Conservation (phyloP, 2,113 vertebrate genomes). For the Rutilus rutilus region DNA sequence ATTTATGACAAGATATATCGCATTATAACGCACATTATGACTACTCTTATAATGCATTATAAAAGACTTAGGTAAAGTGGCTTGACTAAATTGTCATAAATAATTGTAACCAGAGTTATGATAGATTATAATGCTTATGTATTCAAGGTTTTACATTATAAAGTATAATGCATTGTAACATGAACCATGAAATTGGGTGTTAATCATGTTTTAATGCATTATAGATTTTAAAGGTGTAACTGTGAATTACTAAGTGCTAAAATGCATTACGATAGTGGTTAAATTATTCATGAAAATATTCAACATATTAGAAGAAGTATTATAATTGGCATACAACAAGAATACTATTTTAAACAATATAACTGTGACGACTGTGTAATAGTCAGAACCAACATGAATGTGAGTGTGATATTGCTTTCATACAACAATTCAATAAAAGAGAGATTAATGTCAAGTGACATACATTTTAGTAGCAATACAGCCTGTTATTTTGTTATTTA, state of each 20-base stretch:
- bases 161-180: neutral
- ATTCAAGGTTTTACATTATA: neutral
- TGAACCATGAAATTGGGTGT: neutral
- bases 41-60: no score
- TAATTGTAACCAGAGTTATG: neutral
- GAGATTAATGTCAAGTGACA: neutral
- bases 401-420: neutral
- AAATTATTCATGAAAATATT: neutral
- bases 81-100: neutral
- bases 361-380: neutral
- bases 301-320: neutral
- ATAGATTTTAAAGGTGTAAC: neutral
- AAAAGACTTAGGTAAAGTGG: no score
- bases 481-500: neutral
- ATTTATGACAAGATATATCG: no score
- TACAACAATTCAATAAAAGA: neutral
- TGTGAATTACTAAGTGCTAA: neutral
- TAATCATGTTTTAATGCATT: neutral
- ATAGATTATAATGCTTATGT: neutral
- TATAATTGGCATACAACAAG: neutral
- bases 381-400: neutral
- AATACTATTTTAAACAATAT: neutral
- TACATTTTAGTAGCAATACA: neutral
- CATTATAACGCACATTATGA: no score
- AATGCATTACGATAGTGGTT: neutral